A percentile compares a stretch with the other conserved stretches of the same genome.
phyloP scores from a whole-genome alignment of 2,888 invertebrate species.

The Cataglyphis cursor region DNA sequence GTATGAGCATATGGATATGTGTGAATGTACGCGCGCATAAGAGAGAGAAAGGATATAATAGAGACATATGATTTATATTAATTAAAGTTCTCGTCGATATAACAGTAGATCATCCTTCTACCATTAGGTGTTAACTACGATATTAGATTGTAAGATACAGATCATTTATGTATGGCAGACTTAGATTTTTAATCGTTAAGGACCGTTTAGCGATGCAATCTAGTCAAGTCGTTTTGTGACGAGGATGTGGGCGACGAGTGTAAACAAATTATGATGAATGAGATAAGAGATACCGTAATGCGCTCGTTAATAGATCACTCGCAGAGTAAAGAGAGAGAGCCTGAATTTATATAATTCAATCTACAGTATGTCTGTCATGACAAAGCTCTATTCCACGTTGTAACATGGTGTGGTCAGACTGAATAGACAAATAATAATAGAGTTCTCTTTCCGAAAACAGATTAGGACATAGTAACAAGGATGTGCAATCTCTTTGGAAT shows the following conservation, averaged over 20 bases:
- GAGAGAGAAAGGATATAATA: slow-evolving; percentile 35
- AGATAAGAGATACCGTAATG: slow-evolving; percentile 56
- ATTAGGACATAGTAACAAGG: slow-evolving; percentile 58
- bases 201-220: slow-evolving; percentile 85
- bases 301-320: slow-evolving; percentile 70
- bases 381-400: slow-evolving; percentile 74
- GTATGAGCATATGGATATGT: slow-evolving; percentile 19
- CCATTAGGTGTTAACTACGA: slow-evolving; percentile 84
- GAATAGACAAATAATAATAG: slow-evolving; percentile 72
- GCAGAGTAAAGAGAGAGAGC: slow-evolving; percentile 72
- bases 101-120: slow-evolving; percentile 82
- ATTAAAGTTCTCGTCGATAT: slow-evolving; percentile 70
- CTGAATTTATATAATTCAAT: slow-evolving; percentile 73
- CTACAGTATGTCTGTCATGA: slow-evolving; percentile 75
- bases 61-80: slow-evolving; percentile 70
- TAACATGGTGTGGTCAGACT: slow-evolving; percentile 77
- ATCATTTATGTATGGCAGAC: slow-evolving; percentile 77
- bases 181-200: slow-evolving; percentile 78
- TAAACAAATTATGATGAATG: slow-evolving; percentile 44
- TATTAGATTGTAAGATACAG: slow-evolving; percentile 80
- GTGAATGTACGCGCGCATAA: neutral
- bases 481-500: slow-evolving; percentile 25
- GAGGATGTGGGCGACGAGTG: slow-evolving; percentile 60
- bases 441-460: slow-evolving; percentile 65
- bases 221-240: slow-evolving; percentile 81